Evolutionary conservation across 2,113 vertebrate genomes (phyloP).

Genomic region (Nothocercus nigrocapillus): DNA sequence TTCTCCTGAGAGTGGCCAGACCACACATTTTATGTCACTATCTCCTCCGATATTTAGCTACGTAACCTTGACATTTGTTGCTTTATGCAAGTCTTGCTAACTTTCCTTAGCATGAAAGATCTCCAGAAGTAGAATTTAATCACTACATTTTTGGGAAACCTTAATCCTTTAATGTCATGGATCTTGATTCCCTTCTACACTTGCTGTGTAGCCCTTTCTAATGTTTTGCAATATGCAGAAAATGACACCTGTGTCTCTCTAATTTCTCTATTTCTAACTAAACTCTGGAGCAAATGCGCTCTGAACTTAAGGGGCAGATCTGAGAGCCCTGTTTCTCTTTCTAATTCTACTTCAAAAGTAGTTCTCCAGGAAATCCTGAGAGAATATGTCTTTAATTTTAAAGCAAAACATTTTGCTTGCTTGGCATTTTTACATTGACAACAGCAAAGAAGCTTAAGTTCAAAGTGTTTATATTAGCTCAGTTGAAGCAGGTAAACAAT

Average conservation of each 20-base stretch:
- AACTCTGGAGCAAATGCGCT: neutral
- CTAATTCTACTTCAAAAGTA: neutral
- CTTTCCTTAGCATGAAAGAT: neutral
- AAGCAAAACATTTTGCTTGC: neutral
- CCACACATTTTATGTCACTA: rapidly evolving
- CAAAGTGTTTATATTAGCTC: too few species aligned
- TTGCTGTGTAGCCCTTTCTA: neutral
- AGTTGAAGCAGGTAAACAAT: neutral
- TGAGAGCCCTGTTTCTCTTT: neutral
- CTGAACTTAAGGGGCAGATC: neutral
- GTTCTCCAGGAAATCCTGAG: neutral
- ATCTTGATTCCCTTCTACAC: neutral
- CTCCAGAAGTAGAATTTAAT: neutral
- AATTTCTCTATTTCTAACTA: neutral
- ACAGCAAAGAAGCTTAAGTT: too few species aligned
- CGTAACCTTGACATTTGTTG: neutral
- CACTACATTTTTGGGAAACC: neutral
- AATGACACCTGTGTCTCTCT: neutral
- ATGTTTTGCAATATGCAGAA: neutral
- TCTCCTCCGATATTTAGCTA: neutral
- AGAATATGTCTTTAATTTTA: neutral
- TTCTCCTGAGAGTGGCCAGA: neutral
- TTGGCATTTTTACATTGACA: neutral
- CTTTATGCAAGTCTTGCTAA: neutral
- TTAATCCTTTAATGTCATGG: neutral